Base-by-base conservation (phyloP, 2,888 invertebrate genomes). In the Uropetala carovei region DNA sequence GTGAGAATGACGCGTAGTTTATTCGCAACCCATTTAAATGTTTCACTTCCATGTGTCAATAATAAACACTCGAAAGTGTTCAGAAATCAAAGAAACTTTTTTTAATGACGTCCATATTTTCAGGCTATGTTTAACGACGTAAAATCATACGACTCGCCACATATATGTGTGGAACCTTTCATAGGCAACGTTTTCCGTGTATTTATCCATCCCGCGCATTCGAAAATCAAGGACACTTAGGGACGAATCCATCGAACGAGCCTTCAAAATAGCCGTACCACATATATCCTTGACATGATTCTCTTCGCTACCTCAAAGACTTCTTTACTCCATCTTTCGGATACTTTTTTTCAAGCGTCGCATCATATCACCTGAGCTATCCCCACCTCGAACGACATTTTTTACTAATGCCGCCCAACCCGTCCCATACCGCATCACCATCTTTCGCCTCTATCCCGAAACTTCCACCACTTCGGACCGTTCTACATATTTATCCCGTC, bases 251-350 rank as follows among this genome's bases (percentile, higher is more conserved):
- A 68, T 68, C 75, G 75, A 75, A 10, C 11, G 27, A 75, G 27
- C 75, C 7, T 75, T 75, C 27, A 75, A 75, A 75, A 75, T 27
- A 75, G 27, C 68, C 68, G 64, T 14, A 7, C 14, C 64, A 22
- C 68, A 68, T 43, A 43, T 43, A 43, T 75, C 75, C 75, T 75
- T 75, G 75, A 75, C 75, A 75, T 22, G 18, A 75, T 75, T 75
- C 27, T 43, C 27, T 75, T 3, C 27, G 4, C 43, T 43, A 8
- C 22, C 75, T 13, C 75, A 68, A 68, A 43, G 43, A 43, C 43
- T 1, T 43, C 43, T 43, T 43, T 68, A n/a, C 68, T 68, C 18
- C 68, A 18, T n/a, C 22, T 22, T 18, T 3, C n/a, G 9, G 75
- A 75, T 27, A 0, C 27, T 11, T 75, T 11, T 75, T 18, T 75